Conservation (phyloP, 2,113 vertebrate genomes). For the Platichthys flesus region DNA sequence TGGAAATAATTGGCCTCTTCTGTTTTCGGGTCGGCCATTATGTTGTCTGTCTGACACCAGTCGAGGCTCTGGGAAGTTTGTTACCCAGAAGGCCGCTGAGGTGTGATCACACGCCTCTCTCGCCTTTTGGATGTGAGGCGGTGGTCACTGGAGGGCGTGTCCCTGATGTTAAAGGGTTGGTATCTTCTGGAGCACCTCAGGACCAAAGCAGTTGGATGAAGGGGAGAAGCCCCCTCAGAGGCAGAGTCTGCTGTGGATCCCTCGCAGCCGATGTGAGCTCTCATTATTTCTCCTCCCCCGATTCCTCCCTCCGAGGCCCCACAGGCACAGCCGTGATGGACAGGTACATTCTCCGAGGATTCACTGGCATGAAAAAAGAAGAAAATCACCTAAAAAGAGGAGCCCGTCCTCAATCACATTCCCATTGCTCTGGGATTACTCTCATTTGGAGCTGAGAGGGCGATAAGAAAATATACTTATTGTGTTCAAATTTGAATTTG, state of each 20-base stretch:
- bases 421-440: slow-evolving; percentile 33
- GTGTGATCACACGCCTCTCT: slow-evolving; percentile 37
- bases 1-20: slow-evolving; percentile 64
- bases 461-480: slow-evolving; percentile 46
- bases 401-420: slow-evolving; percentile 35
- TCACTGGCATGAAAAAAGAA: slow-evolving; percentile 60
- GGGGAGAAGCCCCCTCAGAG: slow-evolving; percentile 60
- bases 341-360: slow-evolving; percentile 69
- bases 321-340: slow-evolving; percentile 67
- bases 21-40: background rate
- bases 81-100: background rate
- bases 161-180: slow-evolving; percentile 36
- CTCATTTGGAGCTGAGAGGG: slow-evolving; percentile 33
- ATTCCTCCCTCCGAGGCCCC: slow-evolving; percentile 53
- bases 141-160: slow-evolving; percentile 50
- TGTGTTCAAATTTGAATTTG: slow-evolving; percentile 7
- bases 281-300: slow-evolving; percentile 68
- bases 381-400: slow-evolving; percentile 12
- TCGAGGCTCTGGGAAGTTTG: slow-evolving; percentile 22
- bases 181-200: slow-evolving; percentile 29
- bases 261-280: slow-evolving; percentile 54
- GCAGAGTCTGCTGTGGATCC: slow-evolving; percentile 64
- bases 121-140: background rate
- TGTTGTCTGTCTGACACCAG: background rate
- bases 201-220: slow-evolving; percentile 47